phyloP scores from a whole-genome alignment of 2,797 vertebrate genomes.

The Hemibagrus guttatus region DNA sequence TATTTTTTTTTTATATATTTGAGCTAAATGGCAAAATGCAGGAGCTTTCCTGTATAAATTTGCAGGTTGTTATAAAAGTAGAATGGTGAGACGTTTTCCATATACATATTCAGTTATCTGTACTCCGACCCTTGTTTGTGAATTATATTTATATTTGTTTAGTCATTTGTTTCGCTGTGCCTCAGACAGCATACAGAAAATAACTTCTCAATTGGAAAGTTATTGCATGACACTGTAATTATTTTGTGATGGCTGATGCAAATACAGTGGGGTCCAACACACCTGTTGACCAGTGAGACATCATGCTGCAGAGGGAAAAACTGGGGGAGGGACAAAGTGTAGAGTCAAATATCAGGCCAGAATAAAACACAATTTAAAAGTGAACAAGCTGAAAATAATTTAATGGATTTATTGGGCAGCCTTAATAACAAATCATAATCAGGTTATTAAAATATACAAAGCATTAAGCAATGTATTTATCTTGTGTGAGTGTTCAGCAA shows the following conservation, averaged over 20 bases:
- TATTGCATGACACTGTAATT: conserved; percentile 37
- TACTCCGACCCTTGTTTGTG: not conserved
- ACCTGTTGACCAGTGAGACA: conserved; percentile 42
- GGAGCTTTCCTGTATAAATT: not conserved
- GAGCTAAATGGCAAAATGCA: not conserved
- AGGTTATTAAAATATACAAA: not conserved
- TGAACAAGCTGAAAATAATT: not conserved
- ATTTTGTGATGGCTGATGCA: conserved; percentile 40
- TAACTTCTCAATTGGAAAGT: conserved; percentile 40
- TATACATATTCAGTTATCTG: conserved; percentile 40
- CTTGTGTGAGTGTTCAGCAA: not conserved
- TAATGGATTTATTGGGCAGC: too few species aligned
- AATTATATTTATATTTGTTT: conserved; percentile 41
- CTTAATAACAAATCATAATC: not conserved
- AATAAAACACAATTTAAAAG: not conserved
- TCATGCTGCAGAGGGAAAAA: not conserved
- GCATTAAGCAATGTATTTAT: not conserved
- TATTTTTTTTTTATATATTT: not conserved
- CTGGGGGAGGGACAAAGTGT: not conserved
- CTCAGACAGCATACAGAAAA: conserved; percentile 18
- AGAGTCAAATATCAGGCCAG: not conserved
- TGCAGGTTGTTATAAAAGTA: not conserved
- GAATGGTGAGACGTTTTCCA: conserved; percentile 1
- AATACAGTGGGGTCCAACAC: conserved; percentile 8
- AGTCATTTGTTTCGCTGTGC: conserved; percentile 23